Percentiles rank a stretch among this genome's conserved stretches.
These are phyloP conservation scores for Silurus meridionalis DNA, from an alignment of 2,113 vertebrate species.

Conservation along the genomic window DNA sequence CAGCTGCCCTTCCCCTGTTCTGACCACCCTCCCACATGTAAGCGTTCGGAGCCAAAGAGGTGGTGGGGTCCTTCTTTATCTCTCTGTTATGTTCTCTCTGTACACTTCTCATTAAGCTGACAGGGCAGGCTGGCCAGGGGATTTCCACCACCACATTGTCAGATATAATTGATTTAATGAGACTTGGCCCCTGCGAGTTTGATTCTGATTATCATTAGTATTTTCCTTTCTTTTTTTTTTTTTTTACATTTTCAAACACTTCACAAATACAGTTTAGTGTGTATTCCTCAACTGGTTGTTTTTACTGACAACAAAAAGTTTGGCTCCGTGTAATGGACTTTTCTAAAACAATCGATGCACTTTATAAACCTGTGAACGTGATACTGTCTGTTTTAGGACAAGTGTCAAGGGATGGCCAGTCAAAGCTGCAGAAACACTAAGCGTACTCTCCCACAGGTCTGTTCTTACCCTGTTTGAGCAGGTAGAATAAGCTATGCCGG, in stretches of 20 bases:
- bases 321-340: neutral
- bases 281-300: neutral
- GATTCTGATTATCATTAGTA: slow-evolving; percentile 31
- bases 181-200: slow-evolving; percentile 16
- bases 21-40: slow-evolving; percentile 23
- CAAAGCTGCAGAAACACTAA: slow-evolving; percentile 34
- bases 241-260: neutral
- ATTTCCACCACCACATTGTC: slow-evolving; percentile 24
- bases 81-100: neutral
- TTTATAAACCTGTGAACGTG: slow-evolving; percentile 16
- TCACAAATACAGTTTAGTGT: neutral
- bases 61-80: slow-evolving; percentile 17
- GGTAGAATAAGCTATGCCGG: neutral
- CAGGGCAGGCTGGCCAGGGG: slow-evolving; percentile 20
- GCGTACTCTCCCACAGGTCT: slow-evolving; percentile 22
- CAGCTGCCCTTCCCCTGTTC: slow-evolving; percentile 28
- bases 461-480: slow-evolving; percentile 22
- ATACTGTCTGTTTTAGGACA: slow-evolving; percentile 35
- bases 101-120: slow-evolving; percentile 15
- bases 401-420: slow-evolving; percentile 10
- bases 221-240: neutral
- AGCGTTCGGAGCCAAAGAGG: slow-evolving; percentile 13
- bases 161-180: slow-evolving; percentile 46
- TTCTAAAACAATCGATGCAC: slow-evolving; percentile 6
- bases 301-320: neutral